Evolutionary conservation across 2,888 invertebrate species (phyloP), one percentile per base, ranked within the genome.

Genomic region (Drosophila peninsularis): DNA sequence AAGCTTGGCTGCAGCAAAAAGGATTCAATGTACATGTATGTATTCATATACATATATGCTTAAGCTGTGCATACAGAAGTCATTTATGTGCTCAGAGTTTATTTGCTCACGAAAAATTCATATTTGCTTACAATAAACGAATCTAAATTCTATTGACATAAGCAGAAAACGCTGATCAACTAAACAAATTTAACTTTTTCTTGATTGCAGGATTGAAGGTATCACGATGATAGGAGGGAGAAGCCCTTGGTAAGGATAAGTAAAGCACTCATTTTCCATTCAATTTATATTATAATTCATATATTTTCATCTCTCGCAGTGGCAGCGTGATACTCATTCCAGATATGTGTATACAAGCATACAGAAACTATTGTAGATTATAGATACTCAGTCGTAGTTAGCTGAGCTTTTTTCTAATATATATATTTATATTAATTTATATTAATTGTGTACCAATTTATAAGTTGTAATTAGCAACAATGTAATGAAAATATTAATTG

Each of bases 51-150:
- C 13, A 6, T 37, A 24, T 52, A n/a, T 52, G 24, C 24, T 13
- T 7, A 27, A 21, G 50, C 50, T 36, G 21, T 36, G 32, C 36
- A 50, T 2, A 50, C 32, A 34, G 14, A 9, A 32, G 19, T 19
- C 32, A 34, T n/a, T 49, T 21, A 21, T 9, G 30, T 19, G 32
- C 34, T 21, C 34, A 34, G n/a, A 1, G n/a, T n/a, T 52, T 52
- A 52, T 27, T 52, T 24, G 14, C 11, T 52, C 24, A 17, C 37
- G n/a, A 37, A 52, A 24, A 37, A 21, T 37, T 24, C n/a, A 37
- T 36, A 37, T 52, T 52, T 52, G 52, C 37, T n/a, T 37, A 27
- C 37, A 37, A 52, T 37, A 52, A 52, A 37, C 21, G 24, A 24
- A 24, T n/a, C 36, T 24, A 24, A 52, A n/a, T 37, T 5, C 21